Evolutionary conservation across 2,888 invertebrate species (phyloP).

Genomic region (Nymphalis polychloros): DNA sequence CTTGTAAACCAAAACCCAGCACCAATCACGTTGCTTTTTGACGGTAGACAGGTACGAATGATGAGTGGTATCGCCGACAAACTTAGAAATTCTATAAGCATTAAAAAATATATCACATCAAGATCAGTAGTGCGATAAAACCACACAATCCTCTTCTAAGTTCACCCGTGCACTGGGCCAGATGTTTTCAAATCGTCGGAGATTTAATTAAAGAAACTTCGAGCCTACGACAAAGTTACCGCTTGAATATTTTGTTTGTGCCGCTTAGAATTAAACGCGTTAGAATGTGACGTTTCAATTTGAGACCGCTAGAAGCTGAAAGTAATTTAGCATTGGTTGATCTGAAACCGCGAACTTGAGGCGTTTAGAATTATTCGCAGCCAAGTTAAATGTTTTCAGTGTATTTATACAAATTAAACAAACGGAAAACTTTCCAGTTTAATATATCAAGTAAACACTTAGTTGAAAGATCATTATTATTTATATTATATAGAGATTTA

Average conservation of each 20-base stretch:
- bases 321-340: slow-evolving; percentile 37
- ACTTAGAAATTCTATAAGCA: neutral
- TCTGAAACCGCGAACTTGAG: slow-evolving; percentile 29
- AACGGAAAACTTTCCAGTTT: neutral
- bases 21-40: neutral
- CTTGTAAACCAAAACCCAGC: neutral
- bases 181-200: slow-evolving; percentile 46
- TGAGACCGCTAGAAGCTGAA: slow-evolving; percentile 34
- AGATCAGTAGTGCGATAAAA: slow-evolving; percentile 27
- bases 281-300: slow-evolving; percentile 44
- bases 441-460: too few relatives aligned
- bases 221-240: slow-evolving; percentile 42
- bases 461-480: too few relatives aligned
- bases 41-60: too few relatives aligned
- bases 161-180: slow-evolving; percentile 39
- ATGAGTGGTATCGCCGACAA: too few relatives aligned
- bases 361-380: slow-evolving; percentile 22
- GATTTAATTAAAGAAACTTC: slow-evolving; percentile 47
- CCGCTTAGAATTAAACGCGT: slow-evolving; percentile 18
- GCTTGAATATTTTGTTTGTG: slow-evolving; percentile 45
- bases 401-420: slow-evolving; percentile 3
- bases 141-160: slow-evolving; percentile 28
- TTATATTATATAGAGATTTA: too few relatives aligned
- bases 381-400: neutral
- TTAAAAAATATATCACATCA: neutral